Conservation (phyloP, 2,113 vertebrate genomes). For the Tachysurus vachellii region DNA sequence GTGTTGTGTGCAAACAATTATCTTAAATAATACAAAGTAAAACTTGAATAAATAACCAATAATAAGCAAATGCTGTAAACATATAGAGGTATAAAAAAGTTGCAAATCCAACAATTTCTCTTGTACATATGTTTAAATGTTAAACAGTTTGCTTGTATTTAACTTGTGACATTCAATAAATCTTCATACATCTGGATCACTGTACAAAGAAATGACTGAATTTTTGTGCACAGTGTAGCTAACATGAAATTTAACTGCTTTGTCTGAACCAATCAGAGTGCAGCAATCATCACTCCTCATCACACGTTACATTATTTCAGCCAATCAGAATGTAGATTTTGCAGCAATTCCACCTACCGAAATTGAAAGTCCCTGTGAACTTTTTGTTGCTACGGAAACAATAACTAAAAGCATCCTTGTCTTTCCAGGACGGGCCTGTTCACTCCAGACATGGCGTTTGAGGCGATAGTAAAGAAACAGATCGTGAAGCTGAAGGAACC, state of each 20-base stretch:
- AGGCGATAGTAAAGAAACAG: constrained; percentile 97
- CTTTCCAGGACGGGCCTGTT: constrained; percentile 89
- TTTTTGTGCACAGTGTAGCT: neutral
- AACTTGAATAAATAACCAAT: no score
- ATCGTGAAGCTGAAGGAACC: constrained; percentile 94
- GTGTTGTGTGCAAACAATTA: no score
- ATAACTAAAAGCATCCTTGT: neutral
- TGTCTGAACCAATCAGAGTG: neutral
- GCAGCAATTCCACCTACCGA: neutral
- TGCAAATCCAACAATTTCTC: neutral
- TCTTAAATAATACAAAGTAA: no score
- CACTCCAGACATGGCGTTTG: constrained; percentile 95
- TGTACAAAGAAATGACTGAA: neutral
- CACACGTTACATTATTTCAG: neutral
- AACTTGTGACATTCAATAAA: no score
- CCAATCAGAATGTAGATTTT: neutral
- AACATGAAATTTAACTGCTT: neutral
- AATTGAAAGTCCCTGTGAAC: neutral
- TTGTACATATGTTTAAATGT: neutral
- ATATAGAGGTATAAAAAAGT: no score
- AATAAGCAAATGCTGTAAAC: no score
- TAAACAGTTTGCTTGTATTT: no score
- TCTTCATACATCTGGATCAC: neutral
- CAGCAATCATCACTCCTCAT: neutral
- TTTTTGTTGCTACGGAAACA: neutral